Evolutionary conservation across 2,113 vertebrate genomes (phyloP).

Genomic region (Cyanoderma ruficeps): DNA sequence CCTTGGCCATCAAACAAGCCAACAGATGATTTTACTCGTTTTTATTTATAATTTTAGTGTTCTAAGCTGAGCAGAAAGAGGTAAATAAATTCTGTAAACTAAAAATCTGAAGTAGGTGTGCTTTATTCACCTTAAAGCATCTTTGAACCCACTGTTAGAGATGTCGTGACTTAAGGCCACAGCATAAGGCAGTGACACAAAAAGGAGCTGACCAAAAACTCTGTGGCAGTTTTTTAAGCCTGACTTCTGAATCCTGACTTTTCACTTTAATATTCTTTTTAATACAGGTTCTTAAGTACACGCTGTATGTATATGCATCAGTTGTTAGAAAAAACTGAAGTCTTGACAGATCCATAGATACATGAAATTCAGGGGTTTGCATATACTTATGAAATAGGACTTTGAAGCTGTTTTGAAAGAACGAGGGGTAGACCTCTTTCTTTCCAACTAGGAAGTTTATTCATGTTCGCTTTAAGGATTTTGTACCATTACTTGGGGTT

Average conservation of each 20-base stretch:
- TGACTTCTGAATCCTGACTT: background rate
- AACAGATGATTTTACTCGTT: background rate
- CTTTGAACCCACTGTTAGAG: background rate
- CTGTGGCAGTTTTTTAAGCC: background rate
- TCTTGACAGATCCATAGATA: background rate
- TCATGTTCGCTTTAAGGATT: background rate
- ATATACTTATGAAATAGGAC: background rate
- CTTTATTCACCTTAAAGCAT: background rate
- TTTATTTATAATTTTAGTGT: background rate
- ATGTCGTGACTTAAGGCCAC: background rate
- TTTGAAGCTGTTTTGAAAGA: background rate
- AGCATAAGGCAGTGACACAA: background rate
- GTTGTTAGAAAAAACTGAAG: background rate
- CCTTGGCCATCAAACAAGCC: background rate
- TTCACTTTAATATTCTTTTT: background rate
- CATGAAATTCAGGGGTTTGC: background rate
- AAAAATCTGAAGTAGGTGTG: background rate
- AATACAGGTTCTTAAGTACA: background rate
- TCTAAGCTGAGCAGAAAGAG: background rate
- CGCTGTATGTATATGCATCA: background rate
- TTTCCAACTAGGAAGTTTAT: background rate
- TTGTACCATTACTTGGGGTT: background rate
- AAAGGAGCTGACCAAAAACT: background rate
- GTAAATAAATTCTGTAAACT: background rate
- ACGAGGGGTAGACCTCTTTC: background rate